These are phyloP conservation scores for Parnassius apollo DNA, from an alignment of 2,888 invertebrate genomes.

Conservation along the genomic window DNA sequence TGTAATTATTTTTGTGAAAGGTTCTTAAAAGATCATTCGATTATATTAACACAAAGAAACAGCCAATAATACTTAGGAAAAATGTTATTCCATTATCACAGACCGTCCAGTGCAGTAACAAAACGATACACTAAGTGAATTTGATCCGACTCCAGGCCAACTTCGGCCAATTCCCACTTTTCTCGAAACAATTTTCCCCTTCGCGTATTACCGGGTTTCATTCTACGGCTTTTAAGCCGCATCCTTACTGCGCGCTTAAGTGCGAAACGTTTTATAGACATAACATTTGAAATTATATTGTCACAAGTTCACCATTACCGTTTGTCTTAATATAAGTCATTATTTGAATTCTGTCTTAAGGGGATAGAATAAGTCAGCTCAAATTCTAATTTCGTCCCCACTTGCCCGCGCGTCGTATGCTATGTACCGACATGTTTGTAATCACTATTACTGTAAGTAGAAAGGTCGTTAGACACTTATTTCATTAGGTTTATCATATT, in stretches of 20 bases:
- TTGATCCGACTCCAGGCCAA: conserved; percentile 26
- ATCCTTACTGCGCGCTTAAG: neutral
- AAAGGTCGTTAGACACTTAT: too few species aligned
- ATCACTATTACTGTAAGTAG: too few species aligned
- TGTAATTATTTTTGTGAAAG: too few species aligned
- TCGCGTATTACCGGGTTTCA: conserved; percentile 30
- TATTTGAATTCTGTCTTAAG: too few species aligned
- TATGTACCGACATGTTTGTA: too few species aligned
- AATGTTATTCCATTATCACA: conserved; percentile 13
- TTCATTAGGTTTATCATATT: too few species aligned
- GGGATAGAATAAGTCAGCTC: too few species aligned
- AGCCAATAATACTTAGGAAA: conserved; percentile 5
- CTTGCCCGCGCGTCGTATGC: too few species aligned
- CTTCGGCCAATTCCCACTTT: conserved; percentile 40
- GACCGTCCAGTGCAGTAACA: conserved; percentile 9
- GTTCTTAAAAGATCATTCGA: neutral
- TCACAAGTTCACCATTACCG: too few species aligned
- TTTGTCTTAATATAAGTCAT: too few species aligned
- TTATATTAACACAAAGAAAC: neutral
- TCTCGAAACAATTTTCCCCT: conserved; percentile 36
- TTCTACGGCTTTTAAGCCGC: conserved; percentile 13
- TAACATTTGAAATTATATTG: too few species aligned
- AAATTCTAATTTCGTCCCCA: too few species aligned
- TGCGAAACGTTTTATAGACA: neutral
- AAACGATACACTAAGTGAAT: conserved; percentile 32